Evolutionary conservation across 1,140 invertebrate species (phyloP).

Genomic region (Ooceraea biroi): DNA sequence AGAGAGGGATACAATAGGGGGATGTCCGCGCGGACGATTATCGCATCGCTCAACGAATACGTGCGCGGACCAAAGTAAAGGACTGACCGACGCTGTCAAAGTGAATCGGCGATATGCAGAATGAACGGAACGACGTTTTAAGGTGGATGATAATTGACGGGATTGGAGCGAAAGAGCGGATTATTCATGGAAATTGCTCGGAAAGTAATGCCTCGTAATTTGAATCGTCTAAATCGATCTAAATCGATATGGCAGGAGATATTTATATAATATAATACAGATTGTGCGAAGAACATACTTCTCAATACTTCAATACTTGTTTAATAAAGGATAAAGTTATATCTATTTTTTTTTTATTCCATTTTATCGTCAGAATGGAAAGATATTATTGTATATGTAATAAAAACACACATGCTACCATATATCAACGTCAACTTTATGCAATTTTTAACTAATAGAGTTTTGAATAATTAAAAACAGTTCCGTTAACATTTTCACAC

Average conservation of each 20-base stretch:
- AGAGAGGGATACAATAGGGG: conserved; percentile 15
- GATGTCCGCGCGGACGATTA: conserved; percentile 50
- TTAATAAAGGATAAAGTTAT: too few species aligned
- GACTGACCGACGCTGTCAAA: conserved; percentile 1
- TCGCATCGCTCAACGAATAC: conserved; percentile 64
- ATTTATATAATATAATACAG: too few species aligned
- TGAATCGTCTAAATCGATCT: too few species aligned
- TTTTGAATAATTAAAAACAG: conserved; percentile 1
- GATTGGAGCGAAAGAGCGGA: not conserved
- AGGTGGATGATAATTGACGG: not conserved
- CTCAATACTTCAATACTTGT: too few species aligned
- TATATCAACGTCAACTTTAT: not conserved
- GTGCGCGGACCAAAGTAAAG: conserved; percentile 11
- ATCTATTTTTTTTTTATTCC: not conserved
- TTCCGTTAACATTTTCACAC: not conserved
- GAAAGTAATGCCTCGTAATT: not conserved
- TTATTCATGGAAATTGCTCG: not conserved
- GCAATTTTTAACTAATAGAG: not conserved
- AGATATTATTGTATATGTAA: too few species aligned
- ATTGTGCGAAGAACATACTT: too few species aligned
- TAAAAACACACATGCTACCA: not conserved
- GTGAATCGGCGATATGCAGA: not conserved
- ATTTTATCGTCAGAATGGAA: not conserved
- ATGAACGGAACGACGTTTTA: not conserved
- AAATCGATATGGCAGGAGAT: too few species aligned